These are phyloP conservation scores for Drosophila eohydei DNA, from an alignment of 2,888 invertebrate genomes.

Conservation along the genomic window DNA sequence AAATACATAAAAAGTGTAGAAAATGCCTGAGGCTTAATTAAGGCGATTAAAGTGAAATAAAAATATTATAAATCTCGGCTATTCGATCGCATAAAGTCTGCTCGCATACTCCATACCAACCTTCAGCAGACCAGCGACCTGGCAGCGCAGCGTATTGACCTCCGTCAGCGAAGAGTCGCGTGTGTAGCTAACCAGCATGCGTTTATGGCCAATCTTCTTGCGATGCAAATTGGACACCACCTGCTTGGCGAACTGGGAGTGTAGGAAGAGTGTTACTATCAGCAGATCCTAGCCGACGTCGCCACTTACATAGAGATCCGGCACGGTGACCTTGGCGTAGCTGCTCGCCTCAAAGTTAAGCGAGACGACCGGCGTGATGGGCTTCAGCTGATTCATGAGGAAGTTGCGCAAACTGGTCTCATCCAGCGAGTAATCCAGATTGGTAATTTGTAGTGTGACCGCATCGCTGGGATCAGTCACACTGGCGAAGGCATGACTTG, in stretches of 20 bases:
- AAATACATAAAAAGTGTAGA: slow-evolving; percentile 1
- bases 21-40: neutral
- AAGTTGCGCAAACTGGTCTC: slow-evolving; percentile 83
- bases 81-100: neutral
- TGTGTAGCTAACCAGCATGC: slow-evolving; percentile 91
- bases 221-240: slow-evolving; percentile 93
- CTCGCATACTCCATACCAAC: slow-evolving; percentile 68
- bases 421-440: slow-evolving; percentile 84
- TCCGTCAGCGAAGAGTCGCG: slow-evolving; percentile 87
- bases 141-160: slow-evolving; percentile 88
- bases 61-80: neutral
- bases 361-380: slow-evolving; percentile 84
- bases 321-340: slow-evolving; percentile 85
- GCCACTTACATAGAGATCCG: slow-evolving; percentile 82
- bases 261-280: neutral
- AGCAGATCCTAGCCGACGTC: neutral
- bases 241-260: slow-evolving; percentile 86
- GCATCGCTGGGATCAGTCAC: slow-evolving; percentile 70
- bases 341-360: slow-evolving; percentile 84
- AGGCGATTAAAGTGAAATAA: neutral
- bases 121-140: slow-evolving; percentile 89
- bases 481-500: slow-evolving; percentile 39
- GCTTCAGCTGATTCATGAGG: slow-evolving; percentile 83
- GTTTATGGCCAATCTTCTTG: slow-evolving; percentile 91
- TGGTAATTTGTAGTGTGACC: slow-evolving; percentile 84